Evolutionary conservation across 2,113 vertebrate species (phyloP), one percentile per base, ranked within the genome.

Genomic region (Centropus unirufus): DNA sequence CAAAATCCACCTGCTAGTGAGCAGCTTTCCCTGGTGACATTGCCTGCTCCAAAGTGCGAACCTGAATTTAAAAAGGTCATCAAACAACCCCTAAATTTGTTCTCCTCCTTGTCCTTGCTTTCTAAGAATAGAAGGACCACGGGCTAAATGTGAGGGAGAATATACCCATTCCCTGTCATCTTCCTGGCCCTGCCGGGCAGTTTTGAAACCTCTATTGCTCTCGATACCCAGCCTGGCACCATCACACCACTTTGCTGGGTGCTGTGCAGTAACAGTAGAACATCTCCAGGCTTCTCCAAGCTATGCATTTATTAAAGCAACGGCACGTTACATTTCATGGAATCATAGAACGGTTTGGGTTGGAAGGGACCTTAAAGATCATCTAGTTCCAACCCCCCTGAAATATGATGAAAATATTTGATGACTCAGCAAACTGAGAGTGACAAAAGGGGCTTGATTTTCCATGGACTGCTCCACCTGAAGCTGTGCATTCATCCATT

Each of bases 291-390:
- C 75, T 62, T 13, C 1, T 2, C 0, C 51, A 57, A 8, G 34
- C 44, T 62, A 6, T 17, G 36, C 12, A 4, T 46, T 73, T 23
- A 8, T 8, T 11, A 32, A 85, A 80, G 23, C 15, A 5, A 36
- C 15, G 34, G 9, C 66, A 61, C 2, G 0, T 47, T 9, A 27
- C n/a, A n/a, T n/a, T n/a, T n/a, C n/a, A n/a, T n/a, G n/a, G n/a
- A n/a, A n/a, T n/a, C n/a, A n/a, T n/a, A n/a, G n/a, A n/a, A n/a
- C n/a, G n/a, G n/a, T n/a, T n/a, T n/a, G n/a, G n/a, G n/a, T n/a
- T n/a, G n/a, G n/a, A n/a, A n/a, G n/a, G n/a, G n/a, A n/a, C n/a
- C n/a, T n/a, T n/a, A n/a, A n/a, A n/a, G n/a, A n/a, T n/a, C n/a
- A n/a, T n/a, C n/a, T n/a, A n/a, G n/a, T n/a, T n/a, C n/a, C n/a